A percentile compares a stretch with the other conserved stretches of the same genome.
These are phyloP conservation scores for Petaurus breviceps DNA, from an alignment of 2,113 vertebrate genomes.

Conservation along the genomic window DNA sequence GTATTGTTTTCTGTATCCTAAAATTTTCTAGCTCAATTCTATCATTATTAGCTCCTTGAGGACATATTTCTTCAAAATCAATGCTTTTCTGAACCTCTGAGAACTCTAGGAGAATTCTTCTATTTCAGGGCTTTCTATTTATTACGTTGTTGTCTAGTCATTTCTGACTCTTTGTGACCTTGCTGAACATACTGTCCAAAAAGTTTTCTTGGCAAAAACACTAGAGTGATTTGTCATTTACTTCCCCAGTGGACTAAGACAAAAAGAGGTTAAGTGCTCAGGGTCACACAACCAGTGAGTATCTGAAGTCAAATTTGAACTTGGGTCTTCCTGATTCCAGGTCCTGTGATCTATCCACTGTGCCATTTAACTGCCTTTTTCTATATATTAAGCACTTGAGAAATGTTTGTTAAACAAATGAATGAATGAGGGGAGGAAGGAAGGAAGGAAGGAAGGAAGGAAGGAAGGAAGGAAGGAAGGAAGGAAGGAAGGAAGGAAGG, in stretches of 20 bases:
- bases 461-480: too few species aligned
- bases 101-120: not conserved
- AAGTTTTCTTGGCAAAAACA: not conserved
- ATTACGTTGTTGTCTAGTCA: not conserved
- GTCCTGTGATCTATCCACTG: not conserved
- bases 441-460: too few species aligned
- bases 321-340: not conserved
- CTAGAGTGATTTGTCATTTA: not conserved
- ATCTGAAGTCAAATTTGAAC: not conserved
- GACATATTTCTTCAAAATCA: not conserved
- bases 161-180: not conserved
- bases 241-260: not conserved
- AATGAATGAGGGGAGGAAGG: not conserved
- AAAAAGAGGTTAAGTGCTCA: not conserved
- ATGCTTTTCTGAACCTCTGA: not conserved
- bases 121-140: not conserved
- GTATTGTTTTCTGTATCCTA: not conserved
- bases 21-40: not conserved
- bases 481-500: not conserved
- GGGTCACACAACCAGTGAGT: not conserved
- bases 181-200: not conserved
- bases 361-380: not conserved
- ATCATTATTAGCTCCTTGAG: not conserved
- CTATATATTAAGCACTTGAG: not conserved
- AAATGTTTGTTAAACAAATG: not conserved